These are phyloP conservation scores for Cisticola juncidis DNA, from an alignment of 2,113 vertebrate genomes.

Conservation along the genomic window DNA sequence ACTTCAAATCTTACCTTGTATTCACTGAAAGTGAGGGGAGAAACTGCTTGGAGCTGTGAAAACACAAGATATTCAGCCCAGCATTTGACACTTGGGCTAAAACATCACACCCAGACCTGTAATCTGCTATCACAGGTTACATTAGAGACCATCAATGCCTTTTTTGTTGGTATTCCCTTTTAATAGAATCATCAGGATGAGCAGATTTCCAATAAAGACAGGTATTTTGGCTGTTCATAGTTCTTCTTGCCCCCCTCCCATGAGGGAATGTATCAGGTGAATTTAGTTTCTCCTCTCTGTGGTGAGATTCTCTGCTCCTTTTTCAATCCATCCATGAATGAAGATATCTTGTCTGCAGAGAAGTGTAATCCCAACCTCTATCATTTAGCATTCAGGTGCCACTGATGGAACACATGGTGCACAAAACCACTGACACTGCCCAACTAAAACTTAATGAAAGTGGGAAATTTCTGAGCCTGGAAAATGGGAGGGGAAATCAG, in stretches of 20 bases:
- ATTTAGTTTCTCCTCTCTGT: not conserved
- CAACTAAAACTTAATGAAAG: not conserved
- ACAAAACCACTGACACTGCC: not conserved
- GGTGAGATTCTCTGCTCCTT: not conserved
- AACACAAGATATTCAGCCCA: not conserved
- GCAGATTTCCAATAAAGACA: not conserved
- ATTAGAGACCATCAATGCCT: not conserved
- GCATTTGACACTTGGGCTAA: not conserved
- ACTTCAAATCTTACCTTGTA: not conserved
- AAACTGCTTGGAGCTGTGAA: not conserved
- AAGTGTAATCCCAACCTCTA: not conserved
- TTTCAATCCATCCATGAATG: not conserved
- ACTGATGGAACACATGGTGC: not conserved
- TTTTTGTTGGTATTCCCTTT: not conserved
- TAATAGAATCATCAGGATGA: not conserved
- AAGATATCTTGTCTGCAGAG: not conserved
- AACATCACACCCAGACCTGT: not conserved
- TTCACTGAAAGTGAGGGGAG: not conserved
- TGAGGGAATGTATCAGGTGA: not conserved
- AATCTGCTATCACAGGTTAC: not conserved
- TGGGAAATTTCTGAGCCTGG: not conserved
- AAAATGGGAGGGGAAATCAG: not conserved
- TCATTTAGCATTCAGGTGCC: not conserved
- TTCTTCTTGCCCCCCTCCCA: not conserved
- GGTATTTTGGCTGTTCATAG: fast-evolving